Percentiles rank a stretch among this genome's conserved stretches.
Evolutionary conservation across 2,888 invertebrate genomes (phyloP).

Genomic region (Standfussiana lucernea): DNA sequence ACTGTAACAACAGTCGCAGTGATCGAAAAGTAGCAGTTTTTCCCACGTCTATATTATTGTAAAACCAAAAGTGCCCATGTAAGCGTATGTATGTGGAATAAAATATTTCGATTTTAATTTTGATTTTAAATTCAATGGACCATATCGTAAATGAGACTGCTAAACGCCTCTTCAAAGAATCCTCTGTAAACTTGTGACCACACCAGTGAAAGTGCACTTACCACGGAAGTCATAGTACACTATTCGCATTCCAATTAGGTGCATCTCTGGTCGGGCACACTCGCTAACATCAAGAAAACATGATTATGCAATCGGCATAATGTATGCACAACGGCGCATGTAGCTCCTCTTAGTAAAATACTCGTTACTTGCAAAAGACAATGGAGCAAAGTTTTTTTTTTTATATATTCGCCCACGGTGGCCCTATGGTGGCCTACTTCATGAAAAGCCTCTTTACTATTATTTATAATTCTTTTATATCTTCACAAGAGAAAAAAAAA

Average conservation of each 20-base stretch:
- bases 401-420: too few relatives aligned
- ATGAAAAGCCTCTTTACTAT: not conserved
- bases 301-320: slow-evolving; percentile 9
- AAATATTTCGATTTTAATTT: too few relatives aligned
- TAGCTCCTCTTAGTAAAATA: not conserved
- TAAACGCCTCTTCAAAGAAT: too few relatives aligned
- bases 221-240: slow-evolving; percentile 36
- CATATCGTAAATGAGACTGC: too few relatives aligned
- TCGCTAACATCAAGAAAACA: not conserved
- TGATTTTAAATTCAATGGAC: too few relatives aligned
- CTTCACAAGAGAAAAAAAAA: not conserved
- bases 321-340: slow-evolving; percentile 25
- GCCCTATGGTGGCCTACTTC: not conserved
- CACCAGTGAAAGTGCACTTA: slow-evolving; percentile 40
- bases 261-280: slow-evolving; percentile 19
- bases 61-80: too few relatives aligned
- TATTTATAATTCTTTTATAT: not conserved
- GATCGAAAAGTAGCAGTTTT: too few relatives aligned
- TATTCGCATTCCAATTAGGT: slow-evolving; percentile 28
- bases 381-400: too few relatives aligned
- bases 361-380: not conserved
- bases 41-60: too few relatives aligned
- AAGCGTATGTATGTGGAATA: too few relatives aligned
- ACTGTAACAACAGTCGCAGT: too few relatives aligned
- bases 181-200: not conserved